phyloP scores from a whole-genome alignment of 2,113 vertebrate species.

The Circaetus gallicus region DNA sequence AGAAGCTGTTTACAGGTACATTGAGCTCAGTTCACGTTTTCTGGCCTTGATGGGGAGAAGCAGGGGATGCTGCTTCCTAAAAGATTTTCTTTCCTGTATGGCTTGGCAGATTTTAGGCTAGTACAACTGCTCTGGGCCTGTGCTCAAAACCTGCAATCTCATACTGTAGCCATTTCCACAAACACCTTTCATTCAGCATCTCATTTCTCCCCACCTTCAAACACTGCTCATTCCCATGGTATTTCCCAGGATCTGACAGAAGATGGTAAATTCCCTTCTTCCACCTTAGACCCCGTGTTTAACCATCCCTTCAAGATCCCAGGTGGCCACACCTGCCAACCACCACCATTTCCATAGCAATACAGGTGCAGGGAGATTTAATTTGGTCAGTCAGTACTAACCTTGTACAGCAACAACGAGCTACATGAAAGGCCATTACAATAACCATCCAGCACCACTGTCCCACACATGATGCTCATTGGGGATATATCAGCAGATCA shows the following conservation, averaged over 20 bases:
- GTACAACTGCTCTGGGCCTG: neutral
- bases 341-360: neutral
- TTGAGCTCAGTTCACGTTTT: neutral
- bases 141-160: neutral
- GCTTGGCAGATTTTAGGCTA: neutral
- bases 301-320: neutral
- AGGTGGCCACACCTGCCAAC: neutral
- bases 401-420: neutral
- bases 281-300: rapidly evolving
- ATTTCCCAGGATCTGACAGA: neutral
- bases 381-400: neutral
- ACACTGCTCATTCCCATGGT: neutral
- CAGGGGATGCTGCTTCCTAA: neutral
- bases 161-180: neutral
- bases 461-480: rapidly evolving
- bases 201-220: neutral
- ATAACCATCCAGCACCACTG: neutral
- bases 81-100: neutral
- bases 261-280: neutral
- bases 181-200: neutral
- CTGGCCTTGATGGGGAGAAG: neutral
- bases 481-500: neutral
- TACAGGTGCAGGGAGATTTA: neutral
- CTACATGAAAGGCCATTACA: neutral
- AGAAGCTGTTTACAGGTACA: neutral